phyloP scores from a whole-genome alignment of 2,113 vertebrate genomes.

The Phocoena sinus region DNA sequence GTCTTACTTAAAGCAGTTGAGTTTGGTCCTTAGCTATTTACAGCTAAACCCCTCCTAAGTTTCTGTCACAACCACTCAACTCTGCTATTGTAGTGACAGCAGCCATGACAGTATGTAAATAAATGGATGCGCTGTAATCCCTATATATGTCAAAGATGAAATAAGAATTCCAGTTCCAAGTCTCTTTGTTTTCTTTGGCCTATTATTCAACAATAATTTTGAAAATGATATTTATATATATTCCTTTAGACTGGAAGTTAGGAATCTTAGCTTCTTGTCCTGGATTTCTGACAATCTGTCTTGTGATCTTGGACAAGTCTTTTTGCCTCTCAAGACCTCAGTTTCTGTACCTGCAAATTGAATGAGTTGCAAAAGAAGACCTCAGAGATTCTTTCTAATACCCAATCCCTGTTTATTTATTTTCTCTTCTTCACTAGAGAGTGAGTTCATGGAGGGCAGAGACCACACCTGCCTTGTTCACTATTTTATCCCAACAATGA shows the following conservation, averaged over 20 bases:
- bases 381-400: too few species aligned
- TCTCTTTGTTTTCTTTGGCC: neutral
- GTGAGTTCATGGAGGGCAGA: neutral
- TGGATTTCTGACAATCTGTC: neutral
- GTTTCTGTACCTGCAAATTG: neutral
- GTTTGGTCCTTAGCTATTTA: neutral
- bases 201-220: neutral
- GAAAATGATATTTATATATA: neutral
- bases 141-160: neutral
- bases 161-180: neutral
- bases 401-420: neutral
- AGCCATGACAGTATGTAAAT: neutral
- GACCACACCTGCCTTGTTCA: neutral
- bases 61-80: neutral
- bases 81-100: too few species aligned
- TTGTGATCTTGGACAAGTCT: neutral
- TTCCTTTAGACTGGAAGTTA: neutral
- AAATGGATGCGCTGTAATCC: neutral
- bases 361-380: neutral
- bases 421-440: neutral
- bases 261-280: neutral
- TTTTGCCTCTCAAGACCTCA: neutral
- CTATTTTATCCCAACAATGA: neutral
- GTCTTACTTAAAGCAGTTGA: neutral
- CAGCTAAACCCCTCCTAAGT: neutral